Conservation (phyloP, 1,140 invertebrate genomes). For the Thaumatotibia leucotreta region DNA sequence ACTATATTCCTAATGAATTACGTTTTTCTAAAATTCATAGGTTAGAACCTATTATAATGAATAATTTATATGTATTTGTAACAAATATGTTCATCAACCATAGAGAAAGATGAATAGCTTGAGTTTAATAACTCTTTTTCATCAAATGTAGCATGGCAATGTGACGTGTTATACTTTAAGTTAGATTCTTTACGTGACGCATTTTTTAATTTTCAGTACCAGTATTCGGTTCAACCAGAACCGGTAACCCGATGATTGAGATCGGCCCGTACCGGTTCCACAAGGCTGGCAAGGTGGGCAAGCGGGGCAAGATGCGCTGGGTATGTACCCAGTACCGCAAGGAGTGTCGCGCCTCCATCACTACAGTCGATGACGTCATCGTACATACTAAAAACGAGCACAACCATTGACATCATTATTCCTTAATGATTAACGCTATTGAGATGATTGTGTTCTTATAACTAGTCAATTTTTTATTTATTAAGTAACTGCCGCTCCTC, state of each 20-base stretch:
- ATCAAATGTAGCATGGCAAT: too few species aligned
- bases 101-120: too few species aligned
- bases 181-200: background rate
- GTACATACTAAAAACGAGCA: constrained; percentile 16
- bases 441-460: background rate
- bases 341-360: constrained; percentile 17
- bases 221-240: constrained; percentile 17
- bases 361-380: constrained; percentile 17
- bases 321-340: constrained; percentile 13
- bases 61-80: too few species aligned
- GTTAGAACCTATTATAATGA: too few species aligned
- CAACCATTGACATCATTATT: constrained; percentile 15
- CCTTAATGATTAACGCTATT: too few species aligned
- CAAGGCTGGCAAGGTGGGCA: background rate
- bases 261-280: constrained; percentile 20
- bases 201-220: constrained; percentile 18
- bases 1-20: too few species aligned
- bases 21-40: too few species aligned
- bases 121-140: background rate
- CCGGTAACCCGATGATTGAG: constrained; percentile 21
- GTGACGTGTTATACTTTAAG: background rate
- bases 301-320: constrained; percentile 16
- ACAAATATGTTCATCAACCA: too few species aligned
- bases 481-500: too few species aligned
- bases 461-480: background rate